Evolutionary conservation across 1,140 invertebrate species (phyloP).

Genomic region (Aphidius ervi): DNA sequence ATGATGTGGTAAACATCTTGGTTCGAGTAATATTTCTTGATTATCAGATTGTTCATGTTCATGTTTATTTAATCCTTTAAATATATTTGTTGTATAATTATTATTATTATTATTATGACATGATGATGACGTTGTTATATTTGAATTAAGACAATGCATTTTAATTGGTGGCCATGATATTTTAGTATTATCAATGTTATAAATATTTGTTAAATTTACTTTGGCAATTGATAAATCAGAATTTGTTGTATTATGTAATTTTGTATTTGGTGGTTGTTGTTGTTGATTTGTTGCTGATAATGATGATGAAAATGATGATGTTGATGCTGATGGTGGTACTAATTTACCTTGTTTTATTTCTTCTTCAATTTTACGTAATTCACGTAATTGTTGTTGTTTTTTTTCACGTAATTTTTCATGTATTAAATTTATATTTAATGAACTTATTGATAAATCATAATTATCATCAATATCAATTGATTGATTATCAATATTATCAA

Average conservation of each 20-base stretch:
- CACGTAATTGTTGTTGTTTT: constrained; percentile 81
- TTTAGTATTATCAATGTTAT: no score
- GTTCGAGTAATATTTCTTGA: constrained; percentile 72
- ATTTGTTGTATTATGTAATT: constrained; percentile 50
- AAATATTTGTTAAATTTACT: no score
- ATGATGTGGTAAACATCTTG: constrained; percentile 60
- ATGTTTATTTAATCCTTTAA: constrained; percentile 36
- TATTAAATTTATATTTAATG: constrained; percentile 69
- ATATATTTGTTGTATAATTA: constrained; percentile 36
- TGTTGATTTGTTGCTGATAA: constrained; percentile 46
- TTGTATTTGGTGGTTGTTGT: constrained; percentile 54
- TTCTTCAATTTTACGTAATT: constrained; percentile 77
- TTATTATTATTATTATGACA: constrained; percentile 31
- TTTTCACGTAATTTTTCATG: constrained; percentile 84
- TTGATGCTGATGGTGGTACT: constrained; percentile 53
- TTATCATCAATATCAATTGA: constrained; percentile 49
- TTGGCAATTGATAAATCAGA: constrained; percentile 25
- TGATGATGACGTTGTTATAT: constrained; percentile 40
- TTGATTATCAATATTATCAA: constrained; percentile 50
- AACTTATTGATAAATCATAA: constrained; percentile 69
- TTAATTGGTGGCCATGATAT: constrained; percentile 50
- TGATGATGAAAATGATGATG: constrained; percentile 41
- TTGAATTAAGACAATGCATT: constrained; percentile 47
- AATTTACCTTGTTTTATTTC: constrained; percentile 82
- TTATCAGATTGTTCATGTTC: constrained; percentile 52